Evolutionary conservation across 2,797 vertebrate genomes (phyloP).

Genomic region (Sarcoramphus papa): DNA sequence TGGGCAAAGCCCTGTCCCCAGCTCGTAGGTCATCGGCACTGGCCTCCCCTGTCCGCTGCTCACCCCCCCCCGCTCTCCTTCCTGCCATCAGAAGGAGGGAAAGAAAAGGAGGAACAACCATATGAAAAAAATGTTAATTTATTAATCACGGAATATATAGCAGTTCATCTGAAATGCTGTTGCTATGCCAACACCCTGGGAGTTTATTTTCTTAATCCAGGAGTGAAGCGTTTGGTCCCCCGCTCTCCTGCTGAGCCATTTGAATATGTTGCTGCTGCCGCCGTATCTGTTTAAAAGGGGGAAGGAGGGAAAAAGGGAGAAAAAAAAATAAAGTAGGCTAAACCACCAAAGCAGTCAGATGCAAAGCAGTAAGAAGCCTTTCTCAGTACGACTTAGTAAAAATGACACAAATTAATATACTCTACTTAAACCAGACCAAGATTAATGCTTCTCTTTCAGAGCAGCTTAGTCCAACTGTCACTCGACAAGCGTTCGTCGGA

Average conservation of each 20-base stretch:
- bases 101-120: constrained; percentile 68
- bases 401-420: constrained; percentile 99
- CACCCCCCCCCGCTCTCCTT: neutral
- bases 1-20: neutral
- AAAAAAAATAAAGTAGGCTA: constrained; percentile 48
- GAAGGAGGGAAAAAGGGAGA: constrained; percentile 7
- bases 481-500: constrained; percentile 91
- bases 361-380: constrained; percentile 87
- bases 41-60: neutral
- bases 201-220: constrained; percentile 97
- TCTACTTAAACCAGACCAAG: constrained; percentile 99
- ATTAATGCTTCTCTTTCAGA: constrained; percentile 98
- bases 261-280: constrained; percentile 75
- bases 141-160: constrained; percentile 83
- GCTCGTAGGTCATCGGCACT: neutral
- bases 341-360: constrained; percentile 86
- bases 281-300: constrained; percentile 72
- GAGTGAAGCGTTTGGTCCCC: constrained; percentile 90
- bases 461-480: constrained; percentile 98
- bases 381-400: constrained; percentile 92
- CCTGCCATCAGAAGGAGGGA: constrained; percentile 8
- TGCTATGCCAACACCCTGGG: constrained; percentile 97
- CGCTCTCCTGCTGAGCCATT: constrained; percentile 84
- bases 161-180: constrained; percentile 87
- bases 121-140: constrained; percentile 85